Evolutionary conservation across 2,888 invertebrate species (phyloP).

Genomic region (Alitta virens): DNA sequence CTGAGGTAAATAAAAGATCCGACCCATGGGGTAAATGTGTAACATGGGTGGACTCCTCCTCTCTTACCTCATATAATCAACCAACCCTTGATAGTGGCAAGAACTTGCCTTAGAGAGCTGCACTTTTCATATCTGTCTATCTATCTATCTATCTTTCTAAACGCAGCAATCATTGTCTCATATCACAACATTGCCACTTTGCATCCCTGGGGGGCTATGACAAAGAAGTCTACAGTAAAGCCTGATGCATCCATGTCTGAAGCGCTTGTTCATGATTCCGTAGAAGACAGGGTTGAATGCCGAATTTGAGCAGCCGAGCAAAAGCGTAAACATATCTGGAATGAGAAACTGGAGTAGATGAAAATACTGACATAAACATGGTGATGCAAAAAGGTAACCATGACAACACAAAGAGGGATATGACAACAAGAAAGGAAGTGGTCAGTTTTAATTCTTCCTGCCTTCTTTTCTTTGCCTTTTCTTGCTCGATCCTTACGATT

Average conservation of each 20-base stretch:
- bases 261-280: constrained; percentile 41
- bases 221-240: background rate
- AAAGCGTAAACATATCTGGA: constrained; percentile 39
- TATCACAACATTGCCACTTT: no score
- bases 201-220: no score
- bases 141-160: no score
- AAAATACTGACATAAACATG: constrained; percentile 39
- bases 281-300: constrained; percentile 45
- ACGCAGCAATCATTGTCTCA: no score
- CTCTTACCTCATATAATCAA: no score
- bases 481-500: no score
- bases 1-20: no score
- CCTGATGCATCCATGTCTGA: constrained; percentile 20
- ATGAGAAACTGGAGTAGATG: constrained; percentile 18
- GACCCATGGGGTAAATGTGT: no score
- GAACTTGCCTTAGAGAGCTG: no score
- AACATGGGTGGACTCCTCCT: no score
- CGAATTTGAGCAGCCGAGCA: constrained; percentile 44
- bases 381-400: constrained; percentile 47
- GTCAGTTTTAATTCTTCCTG: constrained; percentile 37
- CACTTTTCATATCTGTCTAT: no score
- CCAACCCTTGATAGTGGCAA: no score
- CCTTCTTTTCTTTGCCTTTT: background rate
- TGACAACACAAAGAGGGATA: constrained; percentile 39
- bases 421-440: constrained; percentile 34